Evolutionary conservation across 2,888 invertebrate genomes (phyloP), one percentile per base, ranked within the genome.

Genomic region (Drosophila neutralis): DNA sequence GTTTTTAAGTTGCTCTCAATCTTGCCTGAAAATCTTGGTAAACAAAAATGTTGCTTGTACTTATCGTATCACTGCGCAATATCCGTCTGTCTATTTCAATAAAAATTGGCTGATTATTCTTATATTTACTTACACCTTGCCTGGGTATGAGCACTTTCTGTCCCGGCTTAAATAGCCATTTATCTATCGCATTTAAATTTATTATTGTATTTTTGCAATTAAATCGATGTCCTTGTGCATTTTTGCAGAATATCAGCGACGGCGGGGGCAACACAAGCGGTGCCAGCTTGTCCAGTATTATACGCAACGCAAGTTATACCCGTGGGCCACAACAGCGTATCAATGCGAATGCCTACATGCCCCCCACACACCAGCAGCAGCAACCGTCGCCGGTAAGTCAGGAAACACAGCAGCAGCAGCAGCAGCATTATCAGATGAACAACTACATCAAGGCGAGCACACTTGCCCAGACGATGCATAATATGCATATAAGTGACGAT

Each of bases 281-380:
- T 61, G 82, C 73, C 86, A 92, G 75, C 64, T 76, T 93, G 60
- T 92, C 93, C 77, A 91, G 90, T 62, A 73, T 92, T 72, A 92
- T 92, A 78, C 91, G 93, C 53, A 93, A 93, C 73, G 70, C 68
- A 24, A 93, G 93, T 42, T 93, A 90, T 77, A 89, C 91, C 27
- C 86, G 93, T 57, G 82, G 86, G 38, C 89, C 85, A 29, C 91
- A 92, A 71, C 91, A 91, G 53, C 91, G 93, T 66, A 91, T 91
- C 24, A 93, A 91, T 73, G 82, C 92, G n/a, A 81, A 90, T 53
- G 82, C 88, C 18, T 87, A 91, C 86, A 87, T 93, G 84, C 78
- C 66, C 31, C 77, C 66, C 31, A 13, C 76, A 51, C 87, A 85
- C 24, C 90, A 87, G 70, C 87, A 68, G 53, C 72, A 74, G 42